These are phyloP conservation scores for Podarcis raffonei DNA, from an alignment of 2,113 vertebrate species.

Conservation along the genomic window DNA sequence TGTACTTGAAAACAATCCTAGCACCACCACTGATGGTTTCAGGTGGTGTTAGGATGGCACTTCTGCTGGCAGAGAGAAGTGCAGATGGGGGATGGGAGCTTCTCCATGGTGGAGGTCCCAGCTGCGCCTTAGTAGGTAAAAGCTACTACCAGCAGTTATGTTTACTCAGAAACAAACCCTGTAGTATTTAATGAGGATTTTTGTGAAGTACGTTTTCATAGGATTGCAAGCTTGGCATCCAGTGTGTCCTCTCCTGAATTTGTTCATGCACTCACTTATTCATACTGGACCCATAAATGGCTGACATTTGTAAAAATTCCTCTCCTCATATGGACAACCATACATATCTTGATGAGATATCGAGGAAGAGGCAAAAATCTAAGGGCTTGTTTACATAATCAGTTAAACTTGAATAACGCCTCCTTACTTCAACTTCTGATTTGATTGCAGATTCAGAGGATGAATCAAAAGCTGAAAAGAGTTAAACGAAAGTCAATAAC, in stretches of 20 bases:
- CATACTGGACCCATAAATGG: not conserved
- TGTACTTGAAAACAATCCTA: too few relatives aligned
- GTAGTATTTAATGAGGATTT: not conserved
- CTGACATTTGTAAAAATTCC: not conserved
- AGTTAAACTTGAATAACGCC: not conserved
- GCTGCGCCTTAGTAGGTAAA: not conserved
- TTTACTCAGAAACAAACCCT: not conserved
- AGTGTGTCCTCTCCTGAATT: not conserved
- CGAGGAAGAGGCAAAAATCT: not conserved
- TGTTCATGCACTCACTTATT: not conserved
- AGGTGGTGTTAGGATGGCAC: too few relatives aligned
- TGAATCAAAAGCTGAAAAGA: not conserved
- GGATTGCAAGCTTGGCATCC: not conserved
- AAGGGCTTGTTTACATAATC: not conserved
- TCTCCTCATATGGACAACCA: not conserved
- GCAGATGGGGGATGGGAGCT: too few relatives aligned
- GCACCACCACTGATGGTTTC: too few relatives aligned
- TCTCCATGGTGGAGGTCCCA: not conserved
- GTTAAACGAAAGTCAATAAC: not conserved
- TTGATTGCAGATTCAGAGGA: conserved; percentile 8
- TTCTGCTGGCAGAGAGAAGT: too few relatives aligned
- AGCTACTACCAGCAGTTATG: not conserved
- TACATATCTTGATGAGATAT: not conserved
- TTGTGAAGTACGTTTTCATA: not conserved
- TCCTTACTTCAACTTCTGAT: not conserved